phyloP scores from a whole-genome alignment of 2,113 vertebrate species.

The Hemibagrus wyckioides region DNA sequence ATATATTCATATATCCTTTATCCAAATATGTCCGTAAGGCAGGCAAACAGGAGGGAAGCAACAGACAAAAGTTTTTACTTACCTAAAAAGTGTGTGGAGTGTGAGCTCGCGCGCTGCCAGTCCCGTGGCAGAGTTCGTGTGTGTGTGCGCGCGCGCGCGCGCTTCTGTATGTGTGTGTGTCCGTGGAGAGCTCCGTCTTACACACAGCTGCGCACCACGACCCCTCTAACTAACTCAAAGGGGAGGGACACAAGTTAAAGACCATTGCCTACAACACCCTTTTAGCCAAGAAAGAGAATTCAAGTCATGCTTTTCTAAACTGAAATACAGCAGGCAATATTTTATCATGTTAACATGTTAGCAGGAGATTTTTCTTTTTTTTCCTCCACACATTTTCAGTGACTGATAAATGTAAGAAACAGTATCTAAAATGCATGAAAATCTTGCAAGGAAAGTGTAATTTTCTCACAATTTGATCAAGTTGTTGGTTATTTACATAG shows the following conservation, averaged over 20 bases:
- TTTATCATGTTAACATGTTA: neutral
- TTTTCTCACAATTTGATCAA: too few species aligned
- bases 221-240: constrained; percentile 36
- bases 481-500: neutral
- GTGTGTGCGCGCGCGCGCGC: constrained; percentile 1
- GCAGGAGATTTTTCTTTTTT: neutral
- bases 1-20: neutral
- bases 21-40: neutral
- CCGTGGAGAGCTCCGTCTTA: constrained; percentile 37
- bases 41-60: neutral
- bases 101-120: constrained; percentile 12
- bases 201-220: constrained; percentile 16
- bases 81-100: neutral
- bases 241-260: constrained; percentile 71
- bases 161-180: neutral
- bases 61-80: neutral
- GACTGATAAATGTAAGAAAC: neutral
- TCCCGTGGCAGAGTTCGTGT: constrained; percentile 32
- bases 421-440: neutral
- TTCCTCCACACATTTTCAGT: neutral
- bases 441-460: neutral
- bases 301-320: neutral
- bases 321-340: neutral
- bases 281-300: neutral
- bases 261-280: constrained; percentile 3